Evolutionary conservation across 1,140 invertebrate genomes (phyloP).

Genomic region (Neodiprion pinetum): DNA sequence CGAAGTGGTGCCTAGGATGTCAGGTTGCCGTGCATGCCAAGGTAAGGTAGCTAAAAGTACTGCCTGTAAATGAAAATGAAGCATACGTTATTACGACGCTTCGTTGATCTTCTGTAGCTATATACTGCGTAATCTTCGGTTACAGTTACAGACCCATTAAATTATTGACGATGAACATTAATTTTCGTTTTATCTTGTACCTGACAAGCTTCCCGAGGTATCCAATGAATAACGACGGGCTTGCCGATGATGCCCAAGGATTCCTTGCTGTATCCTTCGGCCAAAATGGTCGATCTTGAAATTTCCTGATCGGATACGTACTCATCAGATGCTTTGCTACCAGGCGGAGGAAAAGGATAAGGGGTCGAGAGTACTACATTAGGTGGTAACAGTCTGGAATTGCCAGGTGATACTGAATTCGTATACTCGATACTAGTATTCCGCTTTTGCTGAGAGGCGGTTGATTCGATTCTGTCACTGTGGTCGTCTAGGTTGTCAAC

Average conservation of each 20-base stretch:
- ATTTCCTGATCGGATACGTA: not conserved
- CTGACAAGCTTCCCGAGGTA: constrained; percentile 1
- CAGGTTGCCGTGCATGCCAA: constrained; percentile 15
- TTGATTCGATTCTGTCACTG: not conserved
- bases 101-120: no score
- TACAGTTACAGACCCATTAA: no score
- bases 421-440: not conserved
- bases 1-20: constrained; percentile 19
- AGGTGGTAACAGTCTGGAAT: not conserved
- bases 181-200: not conserved
- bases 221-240: not conserved
- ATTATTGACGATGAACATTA: no score
- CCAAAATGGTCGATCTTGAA: not conserved
- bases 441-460: not conserved
- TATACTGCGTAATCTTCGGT: no score
- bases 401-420: not conserved
- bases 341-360: not conserved
- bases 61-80: constrained; percentile 26
- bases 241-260: not conserved
- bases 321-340: not conserved
- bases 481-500: not conserved
- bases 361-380: not conserved
- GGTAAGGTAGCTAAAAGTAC: constrained; percentile 33
- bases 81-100: no score
- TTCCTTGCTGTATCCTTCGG: constrained; percentile 1